Conservation (phyloP, 2,888 invertebrate species). For the Chorisops tibialis region DNA sequence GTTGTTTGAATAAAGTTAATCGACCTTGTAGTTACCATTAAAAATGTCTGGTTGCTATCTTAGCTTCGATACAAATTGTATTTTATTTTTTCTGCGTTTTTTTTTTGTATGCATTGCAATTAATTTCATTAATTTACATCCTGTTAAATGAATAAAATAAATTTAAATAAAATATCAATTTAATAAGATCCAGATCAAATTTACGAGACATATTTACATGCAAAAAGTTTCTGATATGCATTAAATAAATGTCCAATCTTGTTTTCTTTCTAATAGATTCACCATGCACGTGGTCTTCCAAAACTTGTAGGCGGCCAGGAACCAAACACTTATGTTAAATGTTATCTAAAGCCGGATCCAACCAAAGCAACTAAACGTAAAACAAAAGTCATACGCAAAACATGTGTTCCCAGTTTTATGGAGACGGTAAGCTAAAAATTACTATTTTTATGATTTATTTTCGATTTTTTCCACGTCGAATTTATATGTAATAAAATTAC, state of each 20-base stretch:
- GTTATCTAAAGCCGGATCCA: constrained; percentile 88
- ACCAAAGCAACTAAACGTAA: constrained; percentile 92
- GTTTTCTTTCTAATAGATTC: constrained; percentile 52
- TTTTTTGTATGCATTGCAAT: too few species aligned
- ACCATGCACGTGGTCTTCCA: constrained; percentile 87
- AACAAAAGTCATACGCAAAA: constrained; percentile 87
- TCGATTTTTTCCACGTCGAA: background rate
- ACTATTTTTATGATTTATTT: background rate
- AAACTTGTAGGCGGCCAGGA: constrained; percentile 75
- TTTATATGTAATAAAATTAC: background rate
- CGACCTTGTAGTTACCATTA: too few species aligned
- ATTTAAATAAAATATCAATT: too few species aligned
- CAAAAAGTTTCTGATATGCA: too few species aligned
- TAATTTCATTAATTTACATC: too few species aligned
- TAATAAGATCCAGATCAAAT: too few species aligned
- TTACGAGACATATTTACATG: too few species aligned
- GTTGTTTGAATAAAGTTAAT: too few species aligned
- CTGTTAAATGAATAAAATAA: too few species aligned
- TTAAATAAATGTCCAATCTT: constrained; percentile 5
- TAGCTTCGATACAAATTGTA: too few species aligned
- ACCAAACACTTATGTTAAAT: constrained; percentile 87
- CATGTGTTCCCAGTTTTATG: constrained; percentile 96
- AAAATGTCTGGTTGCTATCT: too few species aligned
- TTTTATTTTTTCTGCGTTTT: too few species aligned
- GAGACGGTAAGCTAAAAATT: constrained; percentile 70